phyloP scores from a whole-genome alignment of 2,888 invertebrate species.

The Ophion ventricosus region DNA sequence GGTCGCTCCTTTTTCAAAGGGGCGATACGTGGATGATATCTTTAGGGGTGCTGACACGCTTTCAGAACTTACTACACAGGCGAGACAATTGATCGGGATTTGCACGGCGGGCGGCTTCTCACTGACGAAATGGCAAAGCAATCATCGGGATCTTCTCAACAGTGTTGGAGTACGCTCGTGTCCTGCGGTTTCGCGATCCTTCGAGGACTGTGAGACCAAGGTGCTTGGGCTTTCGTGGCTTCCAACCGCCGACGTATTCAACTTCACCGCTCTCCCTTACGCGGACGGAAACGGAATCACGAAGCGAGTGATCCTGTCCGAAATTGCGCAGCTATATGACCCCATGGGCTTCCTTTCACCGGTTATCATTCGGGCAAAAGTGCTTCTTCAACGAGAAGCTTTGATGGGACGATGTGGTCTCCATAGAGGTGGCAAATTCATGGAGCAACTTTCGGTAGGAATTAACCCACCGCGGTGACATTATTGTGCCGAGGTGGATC shows the following conservation, averaged over 20 bases:
- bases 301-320: too few species aligned
- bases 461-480: neutral
- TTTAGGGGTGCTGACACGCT: too few species aligned
- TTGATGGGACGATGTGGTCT: conserved; percentile 41
- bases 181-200: too few species aligned
- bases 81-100: neutral
- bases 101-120: conserved; percentile 61
- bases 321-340: neutral
- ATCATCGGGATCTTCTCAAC: neutral
- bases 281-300: too few species aligned
- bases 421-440: neutral
- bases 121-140: conserved; percentile 51
- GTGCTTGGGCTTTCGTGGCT: neutral
- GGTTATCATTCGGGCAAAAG: conserved; percentile 46
- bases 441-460: conserved; percentile 37
- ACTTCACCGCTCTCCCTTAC: neutral
- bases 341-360: conserved; percentile 42
- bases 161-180: neutral
- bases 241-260: too few species aligned
- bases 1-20: too few species aligned
- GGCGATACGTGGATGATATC: too few species aligned
- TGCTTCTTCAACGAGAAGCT: conserved; percentile 41
- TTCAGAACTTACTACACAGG: neutral
- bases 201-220: conserved; percentile 33
- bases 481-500: too few species aligned